Conservation (phyloP, 2,113 vertebrate genomes). For the Collichthys lucidus region DNA sequence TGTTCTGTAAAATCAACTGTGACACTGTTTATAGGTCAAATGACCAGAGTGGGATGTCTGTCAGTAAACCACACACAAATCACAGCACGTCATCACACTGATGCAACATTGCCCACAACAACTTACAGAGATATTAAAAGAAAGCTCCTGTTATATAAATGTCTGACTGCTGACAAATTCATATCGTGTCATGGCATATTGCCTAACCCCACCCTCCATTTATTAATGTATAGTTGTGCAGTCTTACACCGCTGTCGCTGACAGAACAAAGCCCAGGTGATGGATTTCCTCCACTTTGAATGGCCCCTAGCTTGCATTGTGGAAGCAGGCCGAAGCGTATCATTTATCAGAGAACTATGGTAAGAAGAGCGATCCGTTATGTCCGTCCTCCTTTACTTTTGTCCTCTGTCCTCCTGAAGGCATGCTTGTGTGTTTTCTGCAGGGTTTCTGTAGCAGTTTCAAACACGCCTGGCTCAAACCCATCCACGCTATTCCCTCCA, state of each 20-base stretch:
- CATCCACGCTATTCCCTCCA: constrained; percentile 35
- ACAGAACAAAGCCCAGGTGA: background rate
- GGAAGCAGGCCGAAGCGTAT: background rate
- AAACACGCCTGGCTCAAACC: constrained; percentile 3
- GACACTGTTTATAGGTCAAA: background rate
- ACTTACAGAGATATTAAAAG: background rate
- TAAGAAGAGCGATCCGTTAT: background rate
- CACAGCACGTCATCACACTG: background rate
- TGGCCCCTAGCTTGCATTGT: background rate
- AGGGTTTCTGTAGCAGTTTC: background rate
- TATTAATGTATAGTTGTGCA: background rate
- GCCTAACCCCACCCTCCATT: background rate
- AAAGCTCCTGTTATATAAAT: background rate
- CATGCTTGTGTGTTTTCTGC: background rate
- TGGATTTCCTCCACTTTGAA: constrained; percentile 4
- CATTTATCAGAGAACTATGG: background rate
- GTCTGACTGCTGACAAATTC: background rate
- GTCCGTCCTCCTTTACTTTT: background rate
- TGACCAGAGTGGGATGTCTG: background rate
- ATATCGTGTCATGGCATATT: background rate
- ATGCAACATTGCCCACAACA: background rate
- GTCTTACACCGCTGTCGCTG: background rate
- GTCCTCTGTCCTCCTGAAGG: background rate
- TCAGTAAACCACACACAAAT: background rate
- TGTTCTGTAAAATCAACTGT: background rate